Percentiles rank a stretch among this genome's conserved stretches.
phyloP scores from a whole-genome alignment of 1,140 invertebrate genomes.

The Eumaeus atala region DNA sequence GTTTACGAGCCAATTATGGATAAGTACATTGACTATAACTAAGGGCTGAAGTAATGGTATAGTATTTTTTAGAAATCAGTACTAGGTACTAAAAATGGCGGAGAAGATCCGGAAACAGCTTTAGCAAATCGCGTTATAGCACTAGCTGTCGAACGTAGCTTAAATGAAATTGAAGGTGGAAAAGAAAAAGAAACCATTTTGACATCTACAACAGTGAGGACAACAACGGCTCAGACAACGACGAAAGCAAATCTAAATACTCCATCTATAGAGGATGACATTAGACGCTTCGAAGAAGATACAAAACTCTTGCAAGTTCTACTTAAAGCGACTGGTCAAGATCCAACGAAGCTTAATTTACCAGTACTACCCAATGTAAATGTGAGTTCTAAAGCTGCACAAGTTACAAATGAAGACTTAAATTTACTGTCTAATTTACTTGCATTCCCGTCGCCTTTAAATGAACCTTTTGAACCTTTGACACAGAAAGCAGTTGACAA shows the following conservation, averaged over 20 bases:
- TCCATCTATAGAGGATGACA: conserved; percentile 67
- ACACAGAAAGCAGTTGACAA: conserved; percentile 35
- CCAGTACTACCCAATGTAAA: conserved; percentile 50
- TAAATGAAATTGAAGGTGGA: conserved; percentile 59
- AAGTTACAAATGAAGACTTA: conserved; percentile 39
- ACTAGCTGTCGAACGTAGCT: conserved; percentile 67
- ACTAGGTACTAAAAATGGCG: conserved; percentile 44
- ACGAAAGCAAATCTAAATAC: conserved; percentile 36
- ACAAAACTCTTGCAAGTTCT: conserved; percentile 67
- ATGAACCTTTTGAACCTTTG: conserved; percentile 49
- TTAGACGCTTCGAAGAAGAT: conserved; percentile 69
- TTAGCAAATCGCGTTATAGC: conserved; percentile 72
- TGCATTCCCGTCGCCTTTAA: conserved; percentile 49
- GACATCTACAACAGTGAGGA: conserved; percentile 39
- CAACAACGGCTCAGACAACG: conserved; percentile 35
- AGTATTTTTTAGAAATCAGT: conserved; percentile 50
- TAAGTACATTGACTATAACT: no score
- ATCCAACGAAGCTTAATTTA: conserved; percentile 65
- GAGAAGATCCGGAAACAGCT: conserved; percentile 57
- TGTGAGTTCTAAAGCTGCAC: conserved; percentile 41
- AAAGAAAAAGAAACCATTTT: conserved; percentile 31
- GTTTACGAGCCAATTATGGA: no score
- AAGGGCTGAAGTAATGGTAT: background rate
- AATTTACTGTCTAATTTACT: conserved; percentile 52
- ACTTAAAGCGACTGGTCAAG: conserved; percentile 67